Evolutionary conservation across 1,140 invertebrate species (phyloP).

Genomic region (Harpegnathos saltator): DNA sequence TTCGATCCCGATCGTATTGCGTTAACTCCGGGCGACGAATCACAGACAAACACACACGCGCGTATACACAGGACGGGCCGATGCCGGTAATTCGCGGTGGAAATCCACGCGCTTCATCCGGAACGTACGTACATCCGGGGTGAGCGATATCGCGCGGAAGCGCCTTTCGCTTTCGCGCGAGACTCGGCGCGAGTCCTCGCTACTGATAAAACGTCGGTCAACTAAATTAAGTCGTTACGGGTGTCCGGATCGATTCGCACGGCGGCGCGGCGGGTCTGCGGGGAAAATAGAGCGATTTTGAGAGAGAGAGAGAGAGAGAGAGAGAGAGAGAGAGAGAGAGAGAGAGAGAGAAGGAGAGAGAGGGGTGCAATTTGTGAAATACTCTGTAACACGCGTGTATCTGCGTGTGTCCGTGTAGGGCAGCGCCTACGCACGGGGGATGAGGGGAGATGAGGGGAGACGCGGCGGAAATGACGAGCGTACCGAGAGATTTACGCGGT

Average conservation of each 20-base stretch:
- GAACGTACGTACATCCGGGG: not conserved
- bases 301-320: no score
- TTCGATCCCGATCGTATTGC: slow-evolving; percentile 26
- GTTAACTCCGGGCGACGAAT: slow-evolving; percentile 33
- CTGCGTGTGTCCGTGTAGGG: no score
- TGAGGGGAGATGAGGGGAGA: no score
- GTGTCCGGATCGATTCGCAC: slow-evolving; percentile 15
- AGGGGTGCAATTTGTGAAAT: slow-evolving; percentile 47
- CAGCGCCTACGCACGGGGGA: no score
- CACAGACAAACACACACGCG: not conserved
- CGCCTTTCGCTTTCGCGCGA: slow-evolving; percentile 57
- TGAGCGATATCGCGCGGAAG: slow-evolving; percentile 36
- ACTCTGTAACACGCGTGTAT: slow-evolving; percentile 35
- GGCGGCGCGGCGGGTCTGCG: no score
- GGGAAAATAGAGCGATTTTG: not conserved
- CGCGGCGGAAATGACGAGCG: slow-evolving; percentile 7
- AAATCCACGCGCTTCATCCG: slow-evolving; percentile 37
- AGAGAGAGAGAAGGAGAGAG: no score
- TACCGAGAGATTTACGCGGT: no score
- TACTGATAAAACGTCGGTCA: slow-evolving; percentile 47
- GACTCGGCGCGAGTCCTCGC: slow-evolving; percentile 36
- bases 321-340: not conserved
- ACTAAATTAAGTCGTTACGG: slow-evolving; percentile 57
- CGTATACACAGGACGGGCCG: not conserved
- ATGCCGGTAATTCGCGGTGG: slow-evolving; percentile 20